A percentile compares a stretch with the other conserved stretches of the same genome.
phyloP scores from a whole-genome alignment of 2,888 invertebrate genomes.

The Xylocampa areola region DNA sequence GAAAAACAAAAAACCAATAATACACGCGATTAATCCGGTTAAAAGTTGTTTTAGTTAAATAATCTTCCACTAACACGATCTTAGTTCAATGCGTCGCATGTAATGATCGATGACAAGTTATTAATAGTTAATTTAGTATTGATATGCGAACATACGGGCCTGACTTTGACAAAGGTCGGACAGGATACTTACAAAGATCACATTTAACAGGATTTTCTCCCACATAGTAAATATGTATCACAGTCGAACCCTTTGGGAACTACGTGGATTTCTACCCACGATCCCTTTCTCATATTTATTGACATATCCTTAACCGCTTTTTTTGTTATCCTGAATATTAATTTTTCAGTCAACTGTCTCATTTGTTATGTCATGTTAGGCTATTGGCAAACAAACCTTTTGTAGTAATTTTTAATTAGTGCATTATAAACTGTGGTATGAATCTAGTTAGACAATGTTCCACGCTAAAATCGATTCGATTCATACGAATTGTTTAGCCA shows the following conservation, averaged over 20 bases:
- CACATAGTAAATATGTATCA: slow-evolving; percentile 42
- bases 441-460: background rate
- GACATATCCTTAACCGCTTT: slow-evolving; percentile 11
- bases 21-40: no score
- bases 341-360: background rate
- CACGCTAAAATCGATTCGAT: slow-evolving; percentile 4
- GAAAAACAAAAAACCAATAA: no score
- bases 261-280: slow-evolving; percentile 8
- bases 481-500: background rate
- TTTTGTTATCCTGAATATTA: slow-evolving; percentile 2
- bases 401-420: slow-evolving; percentile 9
- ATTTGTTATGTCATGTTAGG: slow-evolving; percentile 11
- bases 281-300: slow-evolving; percentile 8
- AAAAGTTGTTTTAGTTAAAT: no score
- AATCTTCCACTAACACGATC: no score
- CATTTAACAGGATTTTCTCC: slow-evolving; percentile 47
- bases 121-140: slow-evolving; percentile 53
- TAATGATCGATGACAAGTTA: slow-evolving; percentile 26
- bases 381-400: background rate
- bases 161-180: slow-evolving; percentile 61
- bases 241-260: slow-evolving; percentile 39
- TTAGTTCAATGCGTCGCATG: slow-evolving; percentile 8
- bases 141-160: slow-evolving; percentile 27
- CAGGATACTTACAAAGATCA: slow-evolving; percentile 57
- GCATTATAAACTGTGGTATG: slow-evolving; percentile 5